Evolutionary conservation across 2,113 vertebrate species (phyloP).

Genomic region (Dicentrarchus labrax): DNA sequence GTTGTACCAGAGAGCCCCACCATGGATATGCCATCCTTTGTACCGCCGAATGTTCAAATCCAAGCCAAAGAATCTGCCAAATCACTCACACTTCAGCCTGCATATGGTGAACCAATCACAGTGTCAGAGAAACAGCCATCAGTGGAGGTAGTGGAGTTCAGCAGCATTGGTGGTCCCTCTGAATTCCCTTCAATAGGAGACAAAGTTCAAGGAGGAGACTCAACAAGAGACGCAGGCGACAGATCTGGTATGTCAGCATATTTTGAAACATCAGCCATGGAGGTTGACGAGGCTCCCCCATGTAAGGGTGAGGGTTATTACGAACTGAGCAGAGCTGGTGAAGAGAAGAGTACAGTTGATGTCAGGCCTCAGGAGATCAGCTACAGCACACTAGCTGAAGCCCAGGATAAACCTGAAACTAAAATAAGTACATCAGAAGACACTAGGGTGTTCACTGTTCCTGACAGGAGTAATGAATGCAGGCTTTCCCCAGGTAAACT

Average conservation of each 20-base stretch:
- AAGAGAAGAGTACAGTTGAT: conserved; percentile 78
- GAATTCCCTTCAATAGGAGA: conserved; percentile 62
- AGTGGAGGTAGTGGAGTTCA: conserved; percentile 82
- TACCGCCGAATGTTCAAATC: conserved; percentile 73
- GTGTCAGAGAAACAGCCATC: conserved; percentile 84
- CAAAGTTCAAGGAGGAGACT: conserved; percentile 72
- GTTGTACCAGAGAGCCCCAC: conserved; percentile 81
- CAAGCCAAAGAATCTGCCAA: conserved; percentile 79
- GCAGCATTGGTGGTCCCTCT: conserved; percentile 71
- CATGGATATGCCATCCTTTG: conserved; percentile 78
- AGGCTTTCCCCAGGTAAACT: conserved; percentile 94
- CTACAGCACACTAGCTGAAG: conserved; percentile 90
- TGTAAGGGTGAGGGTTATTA: conserved; percentile 92
- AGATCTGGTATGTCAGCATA: conserved; percentile 97
- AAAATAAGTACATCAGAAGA: conserved; percentile 86
- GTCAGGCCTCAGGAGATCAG: conserved; percentile 84
- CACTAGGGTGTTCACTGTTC: conserved; percentile 82
- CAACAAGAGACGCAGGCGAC: conserved; percentile 83
- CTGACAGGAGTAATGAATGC: conserved; percentile 92
- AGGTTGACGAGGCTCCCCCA: conserved; percentile 82
- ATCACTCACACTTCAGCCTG: conserved; percentile 74
- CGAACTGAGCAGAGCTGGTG: conserved; percentile 92
- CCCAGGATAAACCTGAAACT: conserved; percentile 82
- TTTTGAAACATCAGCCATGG: conserved; percentile 96
- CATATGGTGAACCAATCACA: conserved; percentile 78